These are phyloP conservation scores for Hemicordylus capensis DNA, from an alignment of 2,113 vertebrate genomes.

Conservation along the genomic window DNA sequence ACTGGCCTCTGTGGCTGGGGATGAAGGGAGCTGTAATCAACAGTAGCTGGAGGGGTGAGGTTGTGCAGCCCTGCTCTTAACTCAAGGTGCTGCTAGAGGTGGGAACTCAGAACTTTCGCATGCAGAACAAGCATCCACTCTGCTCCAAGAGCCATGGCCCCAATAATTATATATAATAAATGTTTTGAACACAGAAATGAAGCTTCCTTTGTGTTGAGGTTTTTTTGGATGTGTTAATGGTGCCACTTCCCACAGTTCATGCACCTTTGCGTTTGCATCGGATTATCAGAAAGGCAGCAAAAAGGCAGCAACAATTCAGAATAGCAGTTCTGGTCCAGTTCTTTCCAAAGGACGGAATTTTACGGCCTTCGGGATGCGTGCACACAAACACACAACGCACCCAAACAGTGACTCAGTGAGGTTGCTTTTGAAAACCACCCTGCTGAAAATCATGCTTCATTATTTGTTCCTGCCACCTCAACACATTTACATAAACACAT, in stretches of 20 bases:
- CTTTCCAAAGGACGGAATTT: neutral
- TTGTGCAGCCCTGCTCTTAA: too few relatives aligned
- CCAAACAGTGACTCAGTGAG: accelerated
- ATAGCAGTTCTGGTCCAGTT: accelerated
- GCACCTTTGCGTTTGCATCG: accelerated
- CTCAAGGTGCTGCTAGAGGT: too few relatives aligned
- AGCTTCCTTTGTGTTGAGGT: neutral
- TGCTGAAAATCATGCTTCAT: neutral
- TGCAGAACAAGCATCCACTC: too few relatives aligned
- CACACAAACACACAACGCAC: neutral
- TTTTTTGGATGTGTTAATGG: neutral
- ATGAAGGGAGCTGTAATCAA: too few relatives aligned
- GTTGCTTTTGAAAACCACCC: neutral
- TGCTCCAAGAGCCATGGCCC: too few relatives aligned
- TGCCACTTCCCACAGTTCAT: neutral
- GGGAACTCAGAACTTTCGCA: too few relatives aligned
- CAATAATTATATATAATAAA: neutral
- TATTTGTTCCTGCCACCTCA: conserved; percentile 7
- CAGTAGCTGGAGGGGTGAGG: too few relatives aligned
- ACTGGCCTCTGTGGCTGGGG: too few relatives aligned
- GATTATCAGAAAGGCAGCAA: accelerated
- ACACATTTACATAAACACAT: conserved; percentile 6
- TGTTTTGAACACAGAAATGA: accelerated
- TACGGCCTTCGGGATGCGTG: neutral
- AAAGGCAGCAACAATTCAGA: conserved; percentile 4